phyloP scores from a whole-genome alignment of 1,140 invertebrate genomes.

The Drosophila baimaii region DNA sequence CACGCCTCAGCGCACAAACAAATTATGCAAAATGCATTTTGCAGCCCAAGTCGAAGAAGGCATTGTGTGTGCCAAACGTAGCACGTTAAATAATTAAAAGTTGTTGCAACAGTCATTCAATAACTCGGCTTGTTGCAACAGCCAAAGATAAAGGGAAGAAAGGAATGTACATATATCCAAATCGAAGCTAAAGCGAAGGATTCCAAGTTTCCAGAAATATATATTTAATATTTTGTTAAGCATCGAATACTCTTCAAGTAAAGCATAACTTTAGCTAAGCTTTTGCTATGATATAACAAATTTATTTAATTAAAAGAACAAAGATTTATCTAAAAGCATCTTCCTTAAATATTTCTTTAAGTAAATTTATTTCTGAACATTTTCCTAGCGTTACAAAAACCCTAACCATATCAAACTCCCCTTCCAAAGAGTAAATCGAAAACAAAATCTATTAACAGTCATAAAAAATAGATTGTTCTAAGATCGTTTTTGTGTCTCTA shows the following conservation, averaged over 20 bases:
- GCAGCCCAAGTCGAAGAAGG: conserved; percentile 32
- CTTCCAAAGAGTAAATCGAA: neutral
- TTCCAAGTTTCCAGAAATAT: neutral
- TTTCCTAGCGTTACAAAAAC: neutral
- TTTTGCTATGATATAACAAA: too few species aligned
- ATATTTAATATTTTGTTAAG: neutral
- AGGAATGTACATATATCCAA: neutral
- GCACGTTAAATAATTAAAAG: conserved; percentile 78
- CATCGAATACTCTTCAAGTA: neutral
- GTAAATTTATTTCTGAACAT: neutral
- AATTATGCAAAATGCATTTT: conserved; percentile 82
- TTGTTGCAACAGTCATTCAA: conserved; percentile 41
- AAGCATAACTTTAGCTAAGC: too few species aligned
- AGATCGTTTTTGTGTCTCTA: conserved; percentile 52
- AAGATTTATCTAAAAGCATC: too few species aligned
- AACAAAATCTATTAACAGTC: conserved; percentile 37
- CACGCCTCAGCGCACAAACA: conserved; percentile 73
- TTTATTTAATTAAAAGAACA: too few species aligned
- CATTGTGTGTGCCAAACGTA: conserved; percentile 46
- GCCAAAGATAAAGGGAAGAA: neutral
- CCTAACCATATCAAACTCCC: neutral
- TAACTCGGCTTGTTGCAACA: neutral
- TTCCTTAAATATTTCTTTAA: too few species aligned
- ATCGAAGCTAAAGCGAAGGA: neutral
- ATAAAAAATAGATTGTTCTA: conserved; percentile 61